Percentiles rank a stretch among this genome's conserved stretches.
These are phyloP conservation scores for Perccottus glenii DNA, from an alignment of 2,113 vertebrate genomes.

Conservation along the genomic window DNA sequence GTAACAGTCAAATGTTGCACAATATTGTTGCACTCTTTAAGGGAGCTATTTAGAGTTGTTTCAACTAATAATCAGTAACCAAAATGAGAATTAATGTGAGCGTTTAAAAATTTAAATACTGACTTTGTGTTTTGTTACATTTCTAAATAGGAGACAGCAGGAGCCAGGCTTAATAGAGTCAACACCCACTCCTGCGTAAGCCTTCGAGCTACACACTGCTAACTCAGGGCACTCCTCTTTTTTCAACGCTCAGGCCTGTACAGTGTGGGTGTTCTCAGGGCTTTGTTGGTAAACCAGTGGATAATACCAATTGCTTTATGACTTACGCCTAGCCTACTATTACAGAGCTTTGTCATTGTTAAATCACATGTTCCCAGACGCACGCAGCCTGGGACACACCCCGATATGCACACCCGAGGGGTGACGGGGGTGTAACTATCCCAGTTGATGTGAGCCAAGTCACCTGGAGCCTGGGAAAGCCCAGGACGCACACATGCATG, in stretches of 20 bases:
- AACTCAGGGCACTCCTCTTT: background rate
- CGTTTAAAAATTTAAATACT: too few species aligned
- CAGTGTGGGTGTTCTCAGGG: constrained; percentile 66
- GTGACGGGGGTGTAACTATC: constrained; percentile 19
- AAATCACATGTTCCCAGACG: constrained; percentile 64
- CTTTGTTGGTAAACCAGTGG: constrained; percentile 70
- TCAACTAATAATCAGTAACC: too few species aligned
- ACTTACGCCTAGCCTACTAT: constrained; percentile 66
- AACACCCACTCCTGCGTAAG: background rate
- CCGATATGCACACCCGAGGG: constrained; percentile 39
- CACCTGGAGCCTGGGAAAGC: constrained; percentile 65
- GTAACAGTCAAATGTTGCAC: too few species aligned
- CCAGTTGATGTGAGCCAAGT: constrained; percentile 13
- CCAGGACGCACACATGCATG: constrained; percentile 24
- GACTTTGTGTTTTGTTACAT: too few species aligned
- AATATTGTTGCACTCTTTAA: too few species aligned
- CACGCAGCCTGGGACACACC: constrained; percentile 55
- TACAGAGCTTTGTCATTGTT: constrained; percentile 64
- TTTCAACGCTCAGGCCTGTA: constrained; percentile 12
- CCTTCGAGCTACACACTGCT: background rate
- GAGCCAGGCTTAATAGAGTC: too few species aligned
- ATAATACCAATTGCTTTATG: constrained; percentile 71
- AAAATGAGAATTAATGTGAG: too few species aligned
- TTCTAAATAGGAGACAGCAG: too few species aligned
- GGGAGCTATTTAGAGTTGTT: too few species aligned